Base-by-base conservation (phyloP, 2,888 invertebrate genomes). In the Monopis laevigella region DNA sequence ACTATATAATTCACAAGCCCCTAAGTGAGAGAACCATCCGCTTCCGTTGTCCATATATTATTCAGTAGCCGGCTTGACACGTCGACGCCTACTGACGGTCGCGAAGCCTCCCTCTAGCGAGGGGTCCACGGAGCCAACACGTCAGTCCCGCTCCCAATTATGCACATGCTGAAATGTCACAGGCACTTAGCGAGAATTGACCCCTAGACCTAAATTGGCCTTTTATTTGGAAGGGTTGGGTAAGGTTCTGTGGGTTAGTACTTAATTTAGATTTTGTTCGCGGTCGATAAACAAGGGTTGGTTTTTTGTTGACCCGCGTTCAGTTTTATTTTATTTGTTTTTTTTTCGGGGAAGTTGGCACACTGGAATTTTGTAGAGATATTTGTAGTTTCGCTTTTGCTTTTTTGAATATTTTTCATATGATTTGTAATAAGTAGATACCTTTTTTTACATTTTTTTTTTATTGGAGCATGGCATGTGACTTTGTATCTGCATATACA, bases 141-240 rank as follows among this genome's bases (percentile, higher is more conserved):
- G 74, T 77, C 80, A 77, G 65, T 78, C 61, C 59, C 62, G 56
- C 48, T 52, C 58, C 73, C 77, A 80, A 80, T 80, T 80, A 80
- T 78, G 74, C 77, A 74, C 60, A 59, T 61, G 62, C 54, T 65
- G 64, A 74, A 74, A 73, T 68, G 75, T 72, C 77, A 69, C 62
- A 54, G 53, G 51, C 72, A 71, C 72, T 77, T 70, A 71, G 62
- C 53, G 50, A 51, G 46, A 53, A 58, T 57, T 77, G 80, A 80
- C 78, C 80, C 74, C 74, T 65, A 77, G 60, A 78, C 78, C 78
- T 64, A 36, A 36, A 78, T 70, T 78, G 74, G 67, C 80, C 74
- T 67, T 70, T 77, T 72, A 65, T 73, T 65, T 65, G 54, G 51
- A 61, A 59, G 48, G 57, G 55, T 59, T 34, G 16, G 34, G 21